A percentile compares a stretch with the other conserved stretches of the same genome.
These are phyloP conservation scores for Neocloeon triangulifer DNA, from an alignment of 1,140 invertebrate species.

Conservation along the genomic window DNA sequence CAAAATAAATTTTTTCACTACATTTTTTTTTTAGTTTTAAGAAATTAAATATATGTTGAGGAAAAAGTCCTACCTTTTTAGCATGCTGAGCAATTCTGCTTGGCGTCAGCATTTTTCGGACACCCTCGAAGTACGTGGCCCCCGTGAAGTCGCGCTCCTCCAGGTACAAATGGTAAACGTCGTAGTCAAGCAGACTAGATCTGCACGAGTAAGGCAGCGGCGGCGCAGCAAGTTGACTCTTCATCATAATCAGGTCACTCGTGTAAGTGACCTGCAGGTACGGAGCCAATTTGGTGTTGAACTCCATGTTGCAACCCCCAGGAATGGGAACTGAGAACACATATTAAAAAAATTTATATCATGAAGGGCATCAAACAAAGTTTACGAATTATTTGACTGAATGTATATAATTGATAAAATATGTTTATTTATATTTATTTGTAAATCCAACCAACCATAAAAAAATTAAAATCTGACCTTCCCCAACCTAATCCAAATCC, in stretches of 20 bases:
- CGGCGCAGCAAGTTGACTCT: slow-evolving; percentile 27
- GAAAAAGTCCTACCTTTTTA: slow-evolving; percentile 23
- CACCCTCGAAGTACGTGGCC: slow-evolving; percentile 32
- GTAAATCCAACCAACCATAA: too few species aligned
- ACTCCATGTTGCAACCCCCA: slow-evolving; percentile 54
- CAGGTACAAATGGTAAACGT: slow-evolving; percentile 39
- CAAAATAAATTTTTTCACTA: too few species aligned
- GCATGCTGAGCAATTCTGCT: slow-evolving; percentile 28
- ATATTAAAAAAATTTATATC: too few species aligned
- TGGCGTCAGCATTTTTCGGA: slow-evolving; percentile 35
- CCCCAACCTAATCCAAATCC: too few species aligned
- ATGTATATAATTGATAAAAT: too few species aligned
- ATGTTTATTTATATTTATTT: too few species aligned
- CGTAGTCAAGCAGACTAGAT: slow-evolving; percentile 16
- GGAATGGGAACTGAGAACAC: slow-evolving; percentile 56
- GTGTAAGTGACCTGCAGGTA: slow-evolving; percentile 27
- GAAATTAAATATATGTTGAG: too few species aligned
- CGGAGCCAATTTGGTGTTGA: slow-evolving; percentile 34
- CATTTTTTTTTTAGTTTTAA: too few species aligned
- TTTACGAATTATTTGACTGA: too few species aligned
- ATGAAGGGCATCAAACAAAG: too few species aligned
- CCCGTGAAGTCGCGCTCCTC: slow-evolving; percentile 26
- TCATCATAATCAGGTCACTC: slow-evolving; percentile 27
- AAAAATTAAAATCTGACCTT: too few species aligned
- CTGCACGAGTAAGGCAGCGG: slow-evolving; percentile 13